Evolutionary conservation across 2,888 invertebrate species (phyloP).

Genomic region (Periphyllus acericola): DNA sequence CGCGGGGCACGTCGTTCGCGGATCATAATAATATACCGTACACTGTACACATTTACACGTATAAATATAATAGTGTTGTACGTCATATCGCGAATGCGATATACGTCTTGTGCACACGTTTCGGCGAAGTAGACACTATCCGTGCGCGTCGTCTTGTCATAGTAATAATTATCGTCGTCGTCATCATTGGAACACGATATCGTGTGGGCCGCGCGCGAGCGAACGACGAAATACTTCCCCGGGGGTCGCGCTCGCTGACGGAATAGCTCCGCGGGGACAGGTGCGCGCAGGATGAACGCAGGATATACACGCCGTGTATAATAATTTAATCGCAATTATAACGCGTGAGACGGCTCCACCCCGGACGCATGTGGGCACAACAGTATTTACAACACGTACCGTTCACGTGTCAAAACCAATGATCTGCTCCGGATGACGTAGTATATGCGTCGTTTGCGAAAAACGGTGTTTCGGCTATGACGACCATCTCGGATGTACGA

Average conservation of each 20-base stretch:
- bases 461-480: background rate
- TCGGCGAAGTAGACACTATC: too few relatives aligned
- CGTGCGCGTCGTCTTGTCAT: background rate
- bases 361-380: background rate
- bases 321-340: background rate
- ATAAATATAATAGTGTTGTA: too few relatives aligned
- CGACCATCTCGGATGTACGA: too few relatives aligned
- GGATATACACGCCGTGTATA: too few relatives aligned
- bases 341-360: background rate
- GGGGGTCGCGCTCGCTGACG: background rate
- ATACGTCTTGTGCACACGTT: too few relatives aligned
- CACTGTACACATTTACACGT: too few relatives aligned
- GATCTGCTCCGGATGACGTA: background rate
- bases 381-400: background rate
- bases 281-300: background rate
- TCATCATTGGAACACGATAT: background rate
- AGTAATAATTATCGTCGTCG: background rate
- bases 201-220: background rate
- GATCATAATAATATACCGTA: too few relatives aligned
- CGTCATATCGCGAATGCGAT: too few relatives aligned
- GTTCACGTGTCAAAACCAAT: conserved; percentile 32
- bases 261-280: background rate
- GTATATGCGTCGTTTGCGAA: background rate
- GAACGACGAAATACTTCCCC: background rate
- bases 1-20: too few relatives aligned